phyloP scores from a whole-genome alignment of 2,113 vertebrate species.

The Genyomyrus donnyi region DNA sequence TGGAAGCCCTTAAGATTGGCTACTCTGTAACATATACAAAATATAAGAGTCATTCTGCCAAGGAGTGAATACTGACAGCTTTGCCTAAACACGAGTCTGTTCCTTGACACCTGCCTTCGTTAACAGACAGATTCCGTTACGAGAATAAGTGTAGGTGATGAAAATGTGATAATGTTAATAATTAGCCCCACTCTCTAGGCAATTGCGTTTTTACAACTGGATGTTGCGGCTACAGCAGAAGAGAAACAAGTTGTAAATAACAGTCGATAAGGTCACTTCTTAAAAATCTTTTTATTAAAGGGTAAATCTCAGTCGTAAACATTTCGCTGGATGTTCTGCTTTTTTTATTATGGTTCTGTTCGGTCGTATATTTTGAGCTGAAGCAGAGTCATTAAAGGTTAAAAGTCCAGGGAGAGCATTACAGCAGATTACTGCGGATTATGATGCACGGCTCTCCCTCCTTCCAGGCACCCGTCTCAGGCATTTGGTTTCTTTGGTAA shows the following conservation, averaged over 20 bases:
- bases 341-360: not conserved
- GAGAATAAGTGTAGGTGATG: not conserved
- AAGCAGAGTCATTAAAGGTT: not conserved
- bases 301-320: conserved; percentile 2
- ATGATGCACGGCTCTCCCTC: not conserved
- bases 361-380: not conserved
- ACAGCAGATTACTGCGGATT: not conserved
- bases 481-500: not conserved
- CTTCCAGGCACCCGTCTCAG: not conserved
- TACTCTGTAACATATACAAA: not conserved
- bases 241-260: not conserved
- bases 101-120: not conserved
- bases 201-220: not conserved
- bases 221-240: not conserved
- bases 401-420: not conserved
- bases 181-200: not conserved
- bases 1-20: not conserved
- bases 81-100: not conserved
- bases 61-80: not conserved
- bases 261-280: not conserved
- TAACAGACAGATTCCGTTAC: not conserved
- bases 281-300: conserved; percentile 1
- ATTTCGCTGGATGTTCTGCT: not conserved
- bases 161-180: not conserved
- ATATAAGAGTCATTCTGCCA: not conserved